Base-by-base conservation (phyloP, 2,797 vertebrate genomes). In the Anas capensis region DNA sequence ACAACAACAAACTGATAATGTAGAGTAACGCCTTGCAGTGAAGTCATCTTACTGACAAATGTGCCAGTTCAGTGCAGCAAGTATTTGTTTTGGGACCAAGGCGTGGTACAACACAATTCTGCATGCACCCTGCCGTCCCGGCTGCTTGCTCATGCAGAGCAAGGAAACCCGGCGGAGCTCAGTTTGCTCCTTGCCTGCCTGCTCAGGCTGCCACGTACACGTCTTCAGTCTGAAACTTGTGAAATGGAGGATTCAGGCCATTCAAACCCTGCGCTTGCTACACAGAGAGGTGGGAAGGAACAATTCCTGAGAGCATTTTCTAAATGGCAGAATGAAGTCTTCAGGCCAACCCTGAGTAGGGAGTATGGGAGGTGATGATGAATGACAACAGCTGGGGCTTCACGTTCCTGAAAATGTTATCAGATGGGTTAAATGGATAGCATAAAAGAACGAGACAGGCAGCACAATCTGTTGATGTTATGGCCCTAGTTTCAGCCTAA, bases 121-220 rank as follows among this genome's bases (percentile, higher is more conserved):
- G 46, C 1, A 0, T 0, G n/a, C 2, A 27, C 23, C 56, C 16
- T 2, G 4, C 11, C 26, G 27, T 5, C 46, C 44, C 11, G 56
- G 42, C 24, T 70, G 14, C 61, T 79, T 29, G 36, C 62, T 88
- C 42, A n/a, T 34, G 57, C 73, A 73, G 66, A 65, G 36, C 44
- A 40, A 38, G 53, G 48, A 64, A 78, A 71, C n/a, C 24, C 38
- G 14, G 31, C 0, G 20, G 16, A 40, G 11, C 42, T 46, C 6
- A 31, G 17, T 40, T 58, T 64, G 53, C 17, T 60, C 53, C 38
- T 48, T 15, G 36, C 12, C 70, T 44, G 65, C 42, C 65, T 58
- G 58, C 54, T 79, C 38, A 31, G 68, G 27, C 53, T 71, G 65
- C 69, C 69, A 29, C 5, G 17, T 34, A 33, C 0, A 0, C 15